phyloP scores from a whole-genome alignment of 2,113 vertebrate genomes.

The Saccopteryx leptura region DNA sequence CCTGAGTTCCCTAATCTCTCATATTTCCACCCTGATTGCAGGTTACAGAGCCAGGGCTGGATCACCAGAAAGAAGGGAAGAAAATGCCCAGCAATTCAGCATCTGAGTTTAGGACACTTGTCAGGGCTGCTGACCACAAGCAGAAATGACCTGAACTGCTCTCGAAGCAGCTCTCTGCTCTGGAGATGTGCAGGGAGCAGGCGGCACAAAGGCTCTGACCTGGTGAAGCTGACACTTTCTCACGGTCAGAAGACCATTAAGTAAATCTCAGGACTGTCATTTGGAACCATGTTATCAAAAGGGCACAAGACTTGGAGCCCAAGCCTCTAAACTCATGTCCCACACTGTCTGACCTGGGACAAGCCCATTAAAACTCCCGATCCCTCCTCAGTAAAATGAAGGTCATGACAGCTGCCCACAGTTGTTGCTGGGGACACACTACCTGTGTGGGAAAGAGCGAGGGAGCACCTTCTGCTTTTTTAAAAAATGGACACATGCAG shows the following conservation, averaged over 20 bases:
- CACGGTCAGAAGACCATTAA: background rate
- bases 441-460: rapidly evolving
- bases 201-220: background rate
- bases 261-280: rapidly evolving
- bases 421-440: background rate
- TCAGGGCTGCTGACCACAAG: background rate
- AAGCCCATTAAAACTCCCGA: background rate
- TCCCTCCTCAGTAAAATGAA: background rate
- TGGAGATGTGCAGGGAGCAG: rapidly evolving
- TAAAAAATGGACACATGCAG: rapidly evolving
- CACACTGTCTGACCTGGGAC: background rate
- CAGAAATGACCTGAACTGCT: background rate
- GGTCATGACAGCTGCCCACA: background rate
- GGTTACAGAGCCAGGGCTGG: background rate
- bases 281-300: background rate
- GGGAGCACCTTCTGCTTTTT: background rate
- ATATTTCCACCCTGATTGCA: background rate
- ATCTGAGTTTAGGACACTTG: background rate
- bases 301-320: no score
- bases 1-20: background rate
- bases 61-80: background rate
- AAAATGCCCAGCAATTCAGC: background rate
- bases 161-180: no score
- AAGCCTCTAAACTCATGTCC: background rate
- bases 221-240: no score